Evolutionary conservation across 2,797 vertebrate genomes (phyloP).

Genomic region (Eospalax fontanierii): DNA sequence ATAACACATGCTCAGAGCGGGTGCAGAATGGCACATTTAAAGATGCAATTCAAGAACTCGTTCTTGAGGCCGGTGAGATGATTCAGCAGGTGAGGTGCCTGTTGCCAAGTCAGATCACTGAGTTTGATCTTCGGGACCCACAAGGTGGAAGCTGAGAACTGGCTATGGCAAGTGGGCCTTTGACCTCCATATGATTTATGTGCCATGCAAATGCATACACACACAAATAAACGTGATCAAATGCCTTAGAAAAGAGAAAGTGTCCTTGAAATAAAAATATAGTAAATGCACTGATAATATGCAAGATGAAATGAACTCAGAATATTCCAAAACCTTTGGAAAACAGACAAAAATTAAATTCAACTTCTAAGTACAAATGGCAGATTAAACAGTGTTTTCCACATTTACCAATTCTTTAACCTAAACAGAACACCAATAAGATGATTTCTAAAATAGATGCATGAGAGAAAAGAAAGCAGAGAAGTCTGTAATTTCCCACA

Average conservation of each 20-base stretch:
- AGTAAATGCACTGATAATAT: background rate
- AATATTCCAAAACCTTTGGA: background rate
- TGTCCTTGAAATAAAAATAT: background rate
- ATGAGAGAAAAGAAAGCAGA: background rate
- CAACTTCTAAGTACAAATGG: background rate
- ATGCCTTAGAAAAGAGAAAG: background rate
- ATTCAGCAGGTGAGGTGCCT: background rate
- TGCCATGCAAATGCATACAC: background rate
- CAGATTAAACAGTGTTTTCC: background rate
- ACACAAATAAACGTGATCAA: background rate
- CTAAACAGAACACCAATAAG: background rate
- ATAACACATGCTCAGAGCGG: background rate
- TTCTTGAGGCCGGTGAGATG: background rate
- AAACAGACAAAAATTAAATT: background rate
- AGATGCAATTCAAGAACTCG: background rate
- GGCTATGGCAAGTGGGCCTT: background rate
- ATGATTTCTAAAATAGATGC: background rate
- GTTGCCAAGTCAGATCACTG: background rate
- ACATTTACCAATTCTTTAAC: background rate
- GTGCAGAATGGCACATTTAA: background rate
- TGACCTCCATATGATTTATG: background rate
- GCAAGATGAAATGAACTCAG: background rate
- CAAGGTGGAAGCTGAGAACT: background rate
- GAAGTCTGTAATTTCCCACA: background rate
- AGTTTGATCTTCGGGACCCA: background rate